phyloP scores from a whole-genome alignment of 1,140 invertebrate genomes.

The Drosophila arizonae region DNA sequence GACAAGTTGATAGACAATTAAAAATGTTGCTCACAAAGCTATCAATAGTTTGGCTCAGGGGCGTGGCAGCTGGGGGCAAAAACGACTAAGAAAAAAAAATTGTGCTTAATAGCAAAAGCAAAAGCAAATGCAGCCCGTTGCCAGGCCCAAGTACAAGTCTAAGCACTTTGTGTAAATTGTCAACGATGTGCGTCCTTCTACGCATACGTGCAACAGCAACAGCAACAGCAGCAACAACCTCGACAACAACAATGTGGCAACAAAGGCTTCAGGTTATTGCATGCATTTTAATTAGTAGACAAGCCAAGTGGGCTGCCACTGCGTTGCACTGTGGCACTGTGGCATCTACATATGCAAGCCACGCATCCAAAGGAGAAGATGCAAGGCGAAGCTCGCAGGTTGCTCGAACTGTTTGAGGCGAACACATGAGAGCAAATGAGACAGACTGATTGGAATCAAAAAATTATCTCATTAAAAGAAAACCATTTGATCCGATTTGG shows the following conservation, averaged over 20 bases:
- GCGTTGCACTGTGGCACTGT: conserved; percentile 10
- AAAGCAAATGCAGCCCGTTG: background rate
- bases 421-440: background rate
- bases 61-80: background rate
- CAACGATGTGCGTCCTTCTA: conserved; percentile 72
- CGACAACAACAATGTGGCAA: conserved; percentile 67
- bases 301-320: conserved; percentile 76
- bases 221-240: conserved; percentile 45
- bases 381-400: conserved; percentile 21
- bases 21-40: conserved; percentile 64
- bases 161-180: conserved; percentile 77
- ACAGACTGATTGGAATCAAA: too few species aligned
- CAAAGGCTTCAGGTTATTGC: conserved; percentile 81
- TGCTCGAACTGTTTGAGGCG: background rate
- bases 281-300: conserved; percentile 81
- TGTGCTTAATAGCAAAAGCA: conserved; percentile 14
- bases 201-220: conserved; percentile 53
- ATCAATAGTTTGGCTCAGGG: conserved; percentile 59
- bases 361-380: conserved; percentile 49
- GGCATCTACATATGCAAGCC: conserved; percentile 32
- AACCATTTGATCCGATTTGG: too few species aligned
- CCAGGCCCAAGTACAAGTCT: conserved; percentile 42
- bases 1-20: conserved; percentile 70
- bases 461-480: too few species aligned
- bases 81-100: background rate